Base-by-base conservation (phyloP, 2,797 vertebrate genomes). In the Typhlichthys subterraneus region DNA sequence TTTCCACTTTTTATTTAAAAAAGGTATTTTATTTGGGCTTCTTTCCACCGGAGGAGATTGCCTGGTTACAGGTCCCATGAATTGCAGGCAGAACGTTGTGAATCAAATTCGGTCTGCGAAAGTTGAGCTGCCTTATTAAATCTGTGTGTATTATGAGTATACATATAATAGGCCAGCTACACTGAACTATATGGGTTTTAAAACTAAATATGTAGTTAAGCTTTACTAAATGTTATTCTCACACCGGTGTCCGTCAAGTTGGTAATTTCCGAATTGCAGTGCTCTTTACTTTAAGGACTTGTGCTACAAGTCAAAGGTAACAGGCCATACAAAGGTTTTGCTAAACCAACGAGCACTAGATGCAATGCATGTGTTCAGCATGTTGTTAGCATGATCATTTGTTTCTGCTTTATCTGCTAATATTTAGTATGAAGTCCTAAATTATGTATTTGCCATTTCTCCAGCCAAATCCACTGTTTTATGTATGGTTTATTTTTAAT, bases 331-430 rank as follows among this genome's bases (percentile, higher is more conserved):
- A 63, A 63, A 45, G 61, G 58, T 45, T 66, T 2, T 64, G 29
- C 54, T 57, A 63, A 64, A 63, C 46, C 46, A 69, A 67, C 75
- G 67, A 63, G 59, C 50, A 75, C 63, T 50, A 61, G 57, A 70
- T 38, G 33, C n/a, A 42, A 33, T 57, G 54, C 54, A 57, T 57
- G 31, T 57, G 54, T 57, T 38, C 70, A 77, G 85, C 81, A 89
- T 6, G 81, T 49, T 77, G 67, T 79, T 80, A 85, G 88, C 84
- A 88, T 86, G 87, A 67, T 59, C 45, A 23, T 51, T 57, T 14
- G 55, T 61, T 64, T 79, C 65, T 55, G 31, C 66, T 57, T 45
- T 56, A 9, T 71, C 69, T 65, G 67, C 58, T 73, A 63, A 69
- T 56, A 23, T 73, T 57, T 63, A 13, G 69, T 64, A 3, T 63